These are phyloP conservation scores for Furcifer pardalis DNA, from an alignment of 2,797 vertebrate species.

Conservation along the genomic window DNA sequence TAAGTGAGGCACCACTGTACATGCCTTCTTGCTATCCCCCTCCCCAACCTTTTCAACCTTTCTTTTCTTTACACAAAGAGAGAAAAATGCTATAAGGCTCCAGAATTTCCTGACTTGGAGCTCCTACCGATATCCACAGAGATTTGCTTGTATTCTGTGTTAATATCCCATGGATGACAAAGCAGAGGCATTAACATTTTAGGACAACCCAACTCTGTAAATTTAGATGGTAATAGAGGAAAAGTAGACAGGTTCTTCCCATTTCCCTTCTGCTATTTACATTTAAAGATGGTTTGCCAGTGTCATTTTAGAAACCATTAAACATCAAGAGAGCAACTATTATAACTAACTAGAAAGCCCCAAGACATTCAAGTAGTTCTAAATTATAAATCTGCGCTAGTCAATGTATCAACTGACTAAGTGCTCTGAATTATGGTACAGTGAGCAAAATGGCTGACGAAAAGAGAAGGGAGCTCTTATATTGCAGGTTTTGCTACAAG, in stretches of 20 bases:
- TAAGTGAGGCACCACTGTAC: too few species aligned
- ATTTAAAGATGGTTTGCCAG: slow-evolving; percentile 11
- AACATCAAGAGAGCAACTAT: neutral
- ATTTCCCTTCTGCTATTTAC: slow-evolving; percentile 40
- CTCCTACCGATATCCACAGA: neutral
- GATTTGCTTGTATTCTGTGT: neutral
- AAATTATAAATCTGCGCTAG: neutral
- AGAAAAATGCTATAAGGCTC: slow-evolving; percentile 52
- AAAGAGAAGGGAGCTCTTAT: neutral
- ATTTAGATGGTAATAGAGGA: neutral
- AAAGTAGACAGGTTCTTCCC: neutral
- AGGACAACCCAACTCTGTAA: neutral
- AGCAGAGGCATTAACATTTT: slow-evolving; percentile 1
- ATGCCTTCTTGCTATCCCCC: slow-evolving; percentile 14
- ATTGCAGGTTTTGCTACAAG: neutral
- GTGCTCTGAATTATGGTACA: neutral
- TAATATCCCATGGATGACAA: neutral
- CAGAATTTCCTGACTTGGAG: neutral
- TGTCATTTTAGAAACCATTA: neutral
- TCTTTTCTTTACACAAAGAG: slow-evolving; percentile 32
- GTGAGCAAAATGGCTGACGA: neutral
- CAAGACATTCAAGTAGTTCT: neutral
- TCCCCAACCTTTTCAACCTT: too few species aligned
- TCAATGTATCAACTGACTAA: neutral
- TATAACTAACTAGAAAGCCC: neutral